Conservation (phyloP, 2,888 invertebrate genomes). For the Agriotes lineatus region DNA sequence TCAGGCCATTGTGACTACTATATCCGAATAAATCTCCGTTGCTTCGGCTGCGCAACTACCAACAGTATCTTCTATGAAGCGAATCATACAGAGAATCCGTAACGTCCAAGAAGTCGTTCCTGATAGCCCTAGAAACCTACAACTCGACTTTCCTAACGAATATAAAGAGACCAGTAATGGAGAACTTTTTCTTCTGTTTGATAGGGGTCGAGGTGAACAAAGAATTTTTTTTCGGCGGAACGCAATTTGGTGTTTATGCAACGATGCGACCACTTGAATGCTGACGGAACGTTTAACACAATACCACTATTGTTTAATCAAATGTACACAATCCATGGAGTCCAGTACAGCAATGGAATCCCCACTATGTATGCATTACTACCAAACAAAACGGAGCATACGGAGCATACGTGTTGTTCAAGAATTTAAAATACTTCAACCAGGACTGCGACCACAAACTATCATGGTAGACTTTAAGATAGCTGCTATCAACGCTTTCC, state of each 20-base stretch:
- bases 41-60: conserved; percentile 4
- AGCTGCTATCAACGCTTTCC: too few species aligned
- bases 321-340: too few species aligned
- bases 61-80: background rate
- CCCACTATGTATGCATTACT: too few species aligned
- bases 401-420: too few species aligned
- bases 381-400: conserved; percentile 39
- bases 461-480: too few species aligned
- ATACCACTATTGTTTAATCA: too few species aligned
- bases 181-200: background rate
- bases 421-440: too few species aligned
- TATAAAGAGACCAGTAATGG: too few species aligned
- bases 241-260: conserved; percentile 8
- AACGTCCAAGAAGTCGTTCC: background rate
- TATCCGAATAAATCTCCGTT: background rate
- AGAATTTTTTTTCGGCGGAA: too few species aligned
- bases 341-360: too few species aligned
- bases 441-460: conserved; percentile 8
- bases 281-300: too few species aligned
- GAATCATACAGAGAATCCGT: background rate
- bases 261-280: too few species aligned
- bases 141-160: background rate
- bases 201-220: background rate
- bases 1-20: conserved; percentile 5
- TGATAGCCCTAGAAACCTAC: background rate